Percentiles rank a stretch among this genome's conserved stretches.
phyloP scores from a whole-genome alignment of 2,113 vertebrate species.

The Eidolon helvum region DNA sequence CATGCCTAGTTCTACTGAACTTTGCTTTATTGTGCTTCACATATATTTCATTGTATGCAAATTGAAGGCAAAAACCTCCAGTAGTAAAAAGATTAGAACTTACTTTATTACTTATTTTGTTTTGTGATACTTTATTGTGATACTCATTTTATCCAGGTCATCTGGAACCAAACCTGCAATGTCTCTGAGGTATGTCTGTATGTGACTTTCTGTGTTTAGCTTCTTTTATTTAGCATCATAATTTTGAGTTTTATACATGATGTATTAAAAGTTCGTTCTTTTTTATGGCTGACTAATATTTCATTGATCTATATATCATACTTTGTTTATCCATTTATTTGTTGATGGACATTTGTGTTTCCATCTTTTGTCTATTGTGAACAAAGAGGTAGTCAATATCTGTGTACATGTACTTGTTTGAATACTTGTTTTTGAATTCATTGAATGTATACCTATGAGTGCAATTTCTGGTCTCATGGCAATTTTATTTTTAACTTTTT shows the following conservation, averaged over 20 bases:
- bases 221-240: not conserved
- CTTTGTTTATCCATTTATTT: not conserved
- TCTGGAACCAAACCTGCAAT: not conserved
- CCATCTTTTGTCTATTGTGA: not conserved
- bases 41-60: not conserved
- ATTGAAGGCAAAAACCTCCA: not conserved
- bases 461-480: not conserved
- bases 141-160: not conserved
- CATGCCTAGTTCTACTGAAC: not conserved
- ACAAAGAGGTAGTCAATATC: not conserved
- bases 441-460: not conserved
- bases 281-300: not conserved
- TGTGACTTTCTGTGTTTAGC: not conserved
- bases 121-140: too few relatives aligned
- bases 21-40: not conserved
- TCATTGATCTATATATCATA: not conserved
- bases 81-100: not conserved
- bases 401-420: not conserved
- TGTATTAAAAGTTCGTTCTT: not conserved
- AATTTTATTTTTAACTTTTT: not conserved
- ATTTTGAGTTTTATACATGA: not conserved
- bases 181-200: not conserved
- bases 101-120: too few relatives aligned
- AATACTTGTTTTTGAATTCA: not conserved
- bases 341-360: not conserved